Percentiles rank a stretch among this genome's conserved stretches.
Evolutionary conservation across 1,140 invertebrate species (phyloP).

Genomic region (Zaprionus gabonicus): DNA sequence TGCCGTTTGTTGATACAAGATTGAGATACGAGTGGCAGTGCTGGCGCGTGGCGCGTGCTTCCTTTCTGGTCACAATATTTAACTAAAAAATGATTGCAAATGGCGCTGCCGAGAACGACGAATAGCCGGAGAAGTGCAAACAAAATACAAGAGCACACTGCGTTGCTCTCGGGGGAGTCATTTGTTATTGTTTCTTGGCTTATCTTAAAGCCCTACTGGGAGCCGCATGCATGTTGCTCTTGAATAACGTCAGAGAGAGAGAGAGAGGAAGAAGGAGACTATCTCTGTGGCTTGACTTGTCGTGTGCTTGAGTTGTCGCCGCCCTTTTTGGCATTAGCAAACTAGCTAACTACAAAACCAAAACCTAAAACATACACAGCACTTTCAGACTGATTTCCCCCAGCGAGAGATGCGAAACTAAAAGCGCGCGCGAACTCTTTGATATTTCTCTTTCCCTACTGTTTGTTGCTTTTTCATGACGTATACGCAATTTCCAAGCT

Average conservation of each 20-base stretch:
- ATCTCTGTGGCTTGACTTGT: not conserved
- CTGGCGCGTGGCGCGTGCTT: constrained; percentile 1
- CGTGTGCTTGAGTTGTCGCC: not conserved
- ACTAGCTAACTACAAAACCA: constrained; percentile 39
- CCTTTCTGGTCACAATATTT: constrained; percentile 48
- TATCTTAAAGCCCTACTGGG: constrained; percentile 57
- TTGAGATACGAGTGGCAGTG: constrained; percentile 11
- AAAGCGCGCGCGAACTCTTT: not conserved
- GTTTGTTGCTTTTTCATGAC: not conserved
- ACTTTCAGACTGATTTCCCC: constrained; percentile 70
- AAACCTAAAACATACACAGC: constrained; percentile 3
- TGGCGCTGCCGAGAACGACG: constrained; percentile 17
- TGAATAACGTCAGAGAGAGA: constrained; percentile 37
- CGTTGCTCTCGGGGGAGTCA: constrained; percentile 64
- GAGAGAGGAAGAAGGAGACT: too few species aligned
- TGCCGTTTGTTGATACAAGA: constrained; percentile 30
- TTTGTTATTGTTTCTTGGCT: constrained; percentile 71
- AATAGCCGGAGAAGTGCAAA: not conserved
- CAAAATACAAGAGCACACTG: constrained; percentile 8
- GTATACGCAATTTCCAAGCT: constrained; percentile 26
- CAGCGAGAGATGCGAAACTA: constrained; percentile 33
- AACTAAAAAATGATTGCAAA: constrained; percentile 70
- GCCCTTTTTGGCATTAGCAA: constrained; percentile 54
- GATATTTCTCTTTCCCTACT: not conserved
- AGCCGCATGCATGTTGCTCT: constrained; percentile 31